Evolutionary conservation across 92 coral and sea anemone genomes (phyloP).

Genomic region (Pocillopora meandrina): DNA sequence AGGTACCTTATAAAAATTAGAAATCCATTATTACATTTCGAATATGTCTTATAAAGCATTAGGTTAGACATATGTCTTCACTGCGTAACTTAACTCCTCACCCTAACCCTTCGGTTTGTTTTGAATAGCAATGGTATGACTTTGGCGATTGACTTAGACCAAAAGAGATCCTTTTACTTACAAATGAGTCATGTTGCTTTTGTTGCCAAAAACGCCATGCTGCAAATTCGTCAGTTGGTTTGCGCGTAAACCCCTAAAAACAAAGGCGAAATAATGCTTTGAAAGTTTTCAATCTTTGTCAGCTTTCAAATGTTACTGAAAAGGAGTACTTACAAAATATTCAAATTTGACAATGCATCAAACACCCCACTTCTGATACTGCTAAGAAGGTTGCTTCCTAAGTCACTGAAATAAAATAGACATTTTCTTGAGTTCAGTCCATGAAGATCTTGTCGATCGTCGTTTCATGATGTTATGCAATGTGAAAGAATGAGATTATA

Average conservation of each 20-base stretch:
- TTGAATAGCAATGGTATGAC: too few species aligned
- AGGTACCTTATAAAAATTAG: background rate
- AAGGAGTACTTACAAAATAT: slow-evolving; percentile 8
- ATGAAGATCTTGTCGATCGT: too few species aligned
- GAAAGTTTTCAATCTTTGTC: too few species aligned
- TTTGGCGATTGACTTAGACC: too few species aligned
- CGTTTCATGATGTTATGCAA: too few species aligned
- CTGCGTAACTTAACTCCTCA: too few species aligned
- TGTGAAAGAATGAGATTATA: too few species aligned
- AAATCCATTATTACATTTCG: too few species aligned
- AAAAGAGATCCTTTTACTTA: background rate
- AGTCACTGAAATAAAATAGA: slow-evolving; percentile 2
- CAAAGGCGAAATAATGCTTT: background rate
- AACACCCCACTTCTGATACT: background rate
- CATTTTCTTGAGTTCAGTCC: too few species aligned
- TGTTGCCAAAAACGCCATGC: slow-evolving; percentile 13
- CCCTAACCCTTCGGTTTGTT: too few species aligned
- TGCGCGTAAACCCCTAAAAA: slow-evolving; percentile 12
- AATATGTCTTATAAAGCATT: too few species aligned
- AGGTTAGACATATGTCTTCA: too few species aligned
- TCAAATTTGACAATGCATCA: slow-evolving; percentile 2
- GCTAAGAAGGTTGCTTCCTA: slow-evolving; percentile 24
- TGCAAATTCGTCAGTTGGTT: slow-evolving; percentile 7
- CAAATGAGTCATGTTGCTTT: slow-evolving; percentile 16
- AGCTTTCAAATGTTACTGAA: background rate